These are phyloP conservation scores for Drosophila teissieri DNA, from an alignment of 1,140 invertebrate species.

Conservation along the genomic window DNA sequence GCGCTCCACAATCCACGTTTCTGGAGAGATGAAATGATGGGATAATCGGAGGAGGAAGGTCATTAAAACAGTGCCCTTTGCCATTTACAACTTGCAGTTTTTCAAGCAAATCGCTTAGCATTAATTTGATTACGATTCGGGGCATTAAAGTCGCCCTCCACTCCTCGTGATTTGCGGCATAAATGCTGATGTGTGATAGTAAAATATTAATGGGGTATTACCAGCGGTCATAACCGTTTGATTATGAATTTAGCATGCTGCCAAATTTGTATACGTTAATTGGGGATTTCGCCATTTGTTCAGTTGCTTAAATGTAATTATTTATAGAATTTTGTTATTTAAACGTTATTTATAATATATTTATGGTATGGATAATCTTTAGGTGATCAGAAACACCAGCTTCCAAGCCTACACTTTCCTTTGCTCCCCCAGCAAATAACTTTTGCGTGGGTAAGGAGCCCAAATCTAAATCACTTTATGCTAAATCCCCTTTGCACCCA, in stretches of 20 bases:
- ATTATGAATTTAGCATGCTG: neutral
- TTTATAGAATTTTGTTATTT: neutral
- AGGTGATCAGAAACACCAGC: neutral
- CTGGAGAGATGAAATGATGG: neutral
- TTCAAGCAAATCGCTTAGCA: slow-evolving; percentile 58
- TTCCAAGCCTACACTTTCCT: neutral
- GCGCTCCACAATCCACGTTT: slow-evolving; percentile 51
- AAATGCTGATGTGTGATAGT: slow-evolving; percentile 33
- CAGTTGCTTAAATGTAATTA: neutral
- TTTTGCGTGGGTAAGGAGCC: slow-evolving; percentile 9
- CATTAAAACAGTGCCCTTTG: slow-evolving; percentile 63
- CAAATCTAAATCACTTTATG: slow-evolving; percentile 64
- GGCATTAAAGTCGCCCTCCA: slow-evolving; percentile 32
- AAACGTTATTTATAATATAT: neutral
- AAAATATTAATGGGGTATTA: slow-evolving; percentile 11
- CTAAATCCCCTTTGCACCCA: slow-evolving; percentile 13
- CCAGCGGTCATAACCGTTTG: slow-evolving; percentile 10
- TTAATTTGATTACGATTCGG: slow-evolving; percentile 68
- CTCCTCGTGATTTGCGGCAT: neutral
- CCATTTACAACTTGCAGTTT: slow-evolving; percentile 62
- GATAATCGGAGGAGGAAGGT: slow-evolving; percentile 12
- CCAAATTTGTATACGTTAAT: slow-evolving; percentile 1
- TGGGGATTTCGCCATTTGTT: neutral
- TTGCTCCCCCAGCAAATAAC: slow-evolving; percentile 10
- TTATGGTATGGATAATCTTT: neutral